phyloP scores from a whole-genome alignment of 2,113 vertebrate species.

The Bagarius yarrelli region DNA sequence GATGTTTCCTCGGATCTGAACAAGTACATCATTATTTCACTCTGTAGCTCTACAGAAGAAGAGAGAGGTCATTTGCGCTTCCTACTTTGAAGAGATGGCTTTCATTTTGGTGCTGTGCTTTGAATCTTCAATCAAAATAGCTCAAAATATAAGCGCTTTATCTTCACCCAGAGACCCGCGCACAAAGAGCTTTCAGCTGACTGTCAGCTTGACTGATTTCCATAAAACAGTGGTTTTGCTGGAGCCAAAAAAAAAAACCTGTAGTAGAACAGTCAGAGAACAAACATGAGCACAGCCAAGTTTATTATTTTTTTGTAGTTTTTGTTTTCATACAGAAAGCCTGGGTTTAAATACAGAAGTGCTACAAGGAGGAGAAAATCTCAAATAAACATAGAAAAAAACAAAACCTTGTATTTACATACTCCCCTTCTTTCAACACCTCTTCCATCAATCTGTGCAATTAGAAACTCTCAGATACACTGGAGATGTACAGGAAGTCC shows the following conservation, averaged over 20 bases:
- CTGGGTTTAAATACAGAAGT: conserved; percentile 73
- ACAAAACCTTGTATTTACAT: conserved; percentile 48
- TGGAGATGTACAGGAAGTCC: conserved; percentile 35
- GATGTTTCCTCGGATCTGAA: conserved; percentile 27
- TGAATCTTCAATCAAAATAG: conserved; percentile 31
- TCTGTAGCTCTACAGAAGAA: conserved; percentile 16
- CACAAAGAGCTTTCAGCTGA: conserved; percentile 20
- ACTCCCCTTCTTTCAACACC: conserved; percentile 33
- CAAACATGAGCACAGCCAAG: conserved; percentile 29
- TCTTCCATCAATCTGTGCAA: conserved; percentile 3
- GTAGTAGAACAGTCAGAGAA: conserved; percentile 7
- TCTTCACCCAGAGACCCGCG: conserved; percentile 11
- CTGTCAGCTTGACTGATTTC: conserved; percentile 24
- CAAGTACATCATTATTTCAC: conserved; percentile 32
- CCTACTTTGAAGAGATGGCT: conserved; percentile 4
- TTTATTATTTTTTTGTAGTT: conserved; percentile 65
- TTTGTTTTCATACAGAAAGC: conserved; percentile 56
- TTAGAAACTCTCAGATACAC: background rate
- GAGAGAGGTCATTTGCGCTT: conserved; percentile 28
- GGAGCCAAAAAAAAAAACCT: background rate
- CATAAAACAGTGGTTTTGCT: conserved; percentile 34
- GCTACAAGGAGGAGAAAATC: conserved; percentile 64
- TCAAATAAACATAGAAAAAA: conserved; percentile 51
- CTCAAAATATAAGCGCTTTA: conserved; percentile 5
- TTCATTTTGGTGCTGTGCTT: conserved; percentile 17